Percentiles rank a stretch among this genome's conserved stretches.
Conservation (phyloP, 2,797 vertebrate species). For the Sebastes elongatus region DNA sequence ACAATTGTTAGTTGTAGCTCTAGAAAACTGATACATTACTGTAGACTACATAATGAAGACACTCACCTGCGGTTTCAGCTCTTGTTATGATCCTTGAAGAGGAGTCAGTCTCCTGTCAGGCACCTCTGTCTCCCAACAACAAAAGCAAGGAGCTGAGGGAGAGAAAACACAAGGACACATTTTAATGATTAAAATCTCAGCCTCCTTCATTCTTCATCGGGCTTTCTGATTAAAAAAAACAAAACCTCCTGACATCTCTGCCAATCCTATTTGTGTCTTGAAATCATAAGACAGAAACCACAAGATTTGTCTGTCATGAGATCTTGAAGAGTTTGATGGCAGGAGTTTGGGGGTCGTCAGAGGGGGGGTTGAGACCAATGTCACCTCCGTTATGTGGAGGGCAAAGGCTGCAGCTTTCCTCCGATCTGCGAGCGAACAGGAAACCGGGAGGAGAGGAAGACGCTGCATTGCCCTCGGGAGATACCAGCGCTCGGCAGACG, state of each 20-base stretch:
- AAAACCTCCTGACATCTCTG: not conserved
- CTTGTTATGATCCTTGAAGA: conserved; percentile 51
- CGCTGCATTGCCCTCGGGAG: conserved; percentile 49
- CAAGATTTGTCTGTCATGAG: not conserved
- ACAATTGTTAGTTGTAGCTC: not conserved
- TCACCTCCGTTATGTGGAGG: conserved; percentile 29
- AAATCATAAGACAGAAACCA: conserved; percentile 9
- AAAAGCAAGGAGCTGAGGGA: conserved; percentile 62
- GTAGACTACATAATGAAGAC: not conserved
- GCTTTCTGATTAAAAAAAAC: not conserved
- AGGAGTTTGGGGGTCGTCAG: not conserved
- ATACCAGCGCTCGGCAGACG: conserved; percentile 57
- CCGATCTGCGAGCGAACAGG: conserved; percentile 31
- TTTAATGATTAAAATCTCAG: not conserved
- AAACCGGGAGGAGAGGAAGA: conserved; percentile 54
- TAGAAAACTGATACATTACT: not conserved
- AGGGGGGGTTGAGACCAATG: conserved; percentile 3
- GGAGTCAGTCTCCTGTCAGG: conserved; percentile 59
- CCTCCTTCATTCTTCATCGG: not conserved
- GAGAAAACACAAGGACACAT: conserved; percentile 18
- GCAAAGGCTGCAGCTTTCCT: conserved; percentile 23
- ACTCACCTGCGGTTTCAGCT: conserved; percentile 67
- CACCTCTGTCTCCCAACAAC: conserved; percentile 64
- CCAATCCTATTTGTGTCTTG: not conserved
- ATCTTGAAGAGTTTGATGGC: not conserved